Percentiles rank a stretch among this genome's conserved stretches.
phyloP scores from a whole-genome alignment of 2,113 vertebrate genomes.

The Gobio gobio region DNA sequence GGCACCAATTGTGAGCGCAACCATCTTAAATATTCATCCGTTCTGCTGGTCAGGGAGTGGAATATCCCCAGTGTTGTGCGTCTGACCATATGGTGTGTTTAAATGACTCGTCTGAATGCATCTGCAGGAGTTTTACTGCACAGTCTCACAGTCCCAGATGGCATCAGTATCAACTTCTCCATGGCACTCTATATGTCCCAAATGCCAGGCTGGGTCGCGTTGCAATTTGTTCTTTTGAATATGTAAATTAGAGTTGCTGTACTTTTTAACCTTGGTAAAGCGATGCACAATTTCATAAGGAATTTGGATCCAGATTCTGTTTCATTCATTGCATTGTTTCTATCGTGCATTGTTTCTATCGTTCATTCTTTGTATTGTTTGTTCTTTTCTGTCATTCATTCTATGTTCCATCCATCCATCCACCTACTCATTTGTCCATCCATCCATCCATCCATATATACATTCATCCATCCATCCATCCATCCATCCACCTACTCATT shows the following conservation, averaged over 20 bases:
- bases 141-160: slow-evolving; percentile 5
- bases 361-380: too few species aligned
- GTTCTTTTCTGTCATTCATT: too few species aligned
- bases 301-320: neutral
- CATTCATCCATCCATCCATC: too few species aligned
- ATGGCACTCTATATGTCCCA: slow-evolving; percentile 18
- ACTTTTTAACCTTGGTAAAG: neutral
- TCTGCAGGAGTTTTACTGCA: slow-evolving; percentile 6
- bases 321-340: neutral
- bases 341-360: neutral
- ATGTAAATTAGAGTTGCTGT: neutral
- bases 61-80: slow-evolving; percentile 39
- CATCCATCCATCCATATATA: too few species aligned
- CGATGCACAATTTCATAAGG: neutral
- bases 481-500: too few species aligned
- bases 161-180: slow-evolving; percentile 24
- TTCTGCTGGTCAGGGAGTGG: slow-evolving; percentile 19
- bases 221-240: neutral
- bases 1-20: slow-evolving; percentile 1
- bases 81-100: slow-evolving; percentile 41
- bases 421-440: too few species aligned
- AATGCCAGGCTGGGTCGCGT: slow-evolving; percentile 57
- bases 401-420: too few species aligned
- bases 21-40: slow-evolving; percentile 28
- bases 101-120: slow-evolving; percentile 5